These are phyloP conservation scores for Dendrolimus houi DNA, from an alignment of 2,888 invertebrate genomes.

Conservation along the genomic window DNA sequence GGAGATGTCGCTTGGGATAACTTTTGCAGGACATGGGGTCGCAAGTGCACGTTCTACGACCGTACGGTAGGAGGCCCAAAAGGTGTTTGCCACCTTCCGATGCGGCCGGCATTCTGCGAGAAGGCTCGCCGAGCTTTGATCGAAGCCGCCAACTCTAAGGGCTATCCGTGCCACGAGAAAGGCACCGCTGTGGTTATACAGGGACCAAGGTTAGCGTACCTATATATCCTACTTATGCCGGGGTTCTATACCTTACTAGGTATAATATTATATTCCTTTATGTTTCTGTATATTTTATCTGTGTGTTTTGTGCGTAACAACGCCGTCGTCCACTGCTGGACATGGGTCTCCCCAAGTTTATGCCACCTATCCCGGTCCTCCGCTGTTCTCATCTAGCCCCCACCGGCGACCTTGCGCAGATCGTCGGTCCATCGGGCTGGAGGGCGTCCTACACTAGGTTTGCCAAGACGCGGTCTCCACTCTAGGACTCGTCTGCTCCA, in stretches of 20 bases:
- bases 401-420: too few relatives aligned
- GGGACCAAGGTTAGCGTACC: constrained; percentile 47
- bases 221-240: too few relatives aligned
- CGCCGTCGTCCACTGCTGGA: too few relatives aligned
- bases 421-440: too few relatives aligned
- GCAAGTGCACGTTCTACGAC: constrained; percentile 90
- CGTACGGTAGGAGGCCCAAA: constrained; percentile 72
- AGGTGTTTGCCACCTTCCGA: constrained; percentile 95
- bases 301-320: too few relatives aligned
- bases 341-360: too few relatives aligned
- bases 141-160: constrained; percentile 78
- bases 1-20: neutral
- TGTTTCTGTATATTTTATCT: neutral
- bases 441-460: too few relatives aligned
- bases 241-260: too few relatives aligned
- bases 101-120: constrained; percentile 92
- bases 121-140: constrained; percentile 82
- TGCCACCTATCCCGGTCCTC: too few relatives aligned
- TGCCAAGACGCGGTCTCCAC: too few relatives aligned
- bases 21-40: constrained; percentile 53
- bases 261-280: neutral
- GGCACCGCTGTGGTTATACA: constrained; percentile 68
- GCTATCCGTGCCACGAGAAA: constrained; percentile 54
- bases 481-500: too few relatives aligned
- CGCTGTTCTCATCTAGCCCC: too few relatives aligned